phyloP scores from a whole-genome alignment of 2,797 vertebrate species.

The Platyrinchus mystaceus region DNA sequence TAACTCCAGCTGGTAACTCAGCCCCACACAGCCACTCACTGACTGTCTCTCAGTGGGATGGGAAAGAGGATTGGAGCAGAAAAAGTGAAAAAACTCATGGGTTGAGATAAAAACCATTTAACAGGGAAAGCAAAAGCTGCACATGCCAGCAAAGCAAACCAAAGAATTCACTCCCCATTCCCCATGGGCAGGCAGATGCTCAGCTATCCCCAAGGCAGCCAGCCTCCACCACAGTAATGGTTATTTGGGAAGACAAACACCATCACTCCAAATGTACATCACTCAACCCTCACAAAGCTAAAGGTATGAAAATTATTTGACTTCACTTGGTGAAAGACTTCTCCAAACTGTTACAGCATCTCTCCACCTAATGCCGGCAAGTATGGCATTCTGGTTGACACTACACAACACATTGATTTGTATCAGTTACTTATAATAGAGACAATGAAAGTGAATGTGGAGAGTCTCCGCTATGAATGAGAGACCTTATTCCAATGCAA shows the following conservation, averaged over 20 bases:
- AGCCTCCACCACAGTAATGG: fast-evolving
- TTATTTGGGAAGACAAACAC: background rate
- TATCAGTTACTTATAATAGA: background rate
- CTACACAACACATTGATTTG: background rate
- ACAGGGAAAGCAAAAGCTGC: background rate
- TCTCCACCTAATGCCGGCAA: background rate
- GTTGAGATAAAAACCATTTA: background rate
- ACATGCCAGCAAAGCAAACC: background rate
- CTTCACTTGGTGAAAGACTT: background rate
- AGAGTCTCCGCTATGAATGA: background rate
- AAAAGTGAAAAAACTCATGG: background rate
- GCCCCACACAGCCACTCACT: background rate
- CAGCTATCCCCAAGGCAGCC: background rate
- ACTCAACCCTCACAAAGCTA: background rate
- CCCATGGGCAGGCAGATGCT: background rate
- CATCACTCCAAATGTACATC: background rate
- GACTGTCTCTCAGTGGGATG: background rate
- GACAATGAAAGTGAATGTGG: background rate
- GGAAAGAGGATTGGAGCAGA: background rate
- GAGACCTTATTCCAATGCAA: background rate
- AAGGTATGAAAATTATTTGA: background rate
- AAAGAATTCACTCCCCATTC: background rate
- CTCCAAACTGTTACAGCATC: background rate
- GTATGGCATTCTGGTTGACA: background rate
- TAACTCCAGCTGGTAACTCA: background rate